Base-by-base conservation (phyloP, 2,888 invertebrate species). In the Drosophila koepferae region DNA sequence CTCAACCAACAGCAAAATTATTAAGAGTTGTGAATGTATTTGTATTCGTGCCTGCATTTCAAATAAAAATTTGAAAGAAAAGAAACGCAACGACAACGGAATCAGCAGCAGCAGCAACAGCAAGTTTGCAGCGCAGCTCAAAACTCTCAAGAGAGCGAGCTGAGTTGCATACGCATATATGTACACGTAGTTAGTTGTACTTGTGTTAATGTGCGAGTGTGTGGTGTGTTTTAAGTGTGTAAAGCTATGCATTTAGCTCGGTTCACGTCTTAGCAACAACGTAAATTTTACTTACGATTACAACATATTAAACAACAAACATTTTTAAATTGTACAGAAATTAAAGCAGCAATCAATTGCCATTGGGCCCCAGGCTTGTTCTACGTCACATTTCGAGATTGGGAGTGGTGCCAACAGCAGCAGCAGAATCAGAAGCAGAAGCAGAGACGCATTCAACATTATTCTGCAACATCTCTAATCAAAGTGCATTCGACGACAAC, bases 251-350 rank as follows among this genome's bases (percentile, higher is more conserved):
- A 74, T 65, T 71, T 72, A 68, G 10, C 64, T 71, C 58, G 53
- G 74, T 77, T 70, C 87, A 85, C 89, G 87, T 85, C 85, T 89
- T 85, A 86, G 85, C 85, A 85, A 86, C 81, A 81, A 75, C 82
- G 81, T 82, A 79, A 70, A 85, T 86, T 86, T 74, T 54, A 68
- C 63, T 61, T 79, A 62, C 78, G 76, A 85, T 89, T 87, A 85
- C 80, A 87, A 76, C 78, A 87, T 82, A 89, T 80, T 86, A 89
- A 86, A 85, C 31, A 49, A 63, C 64, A 74, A 71, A 69, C 65
- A 58, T 75, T 80, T 59, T 70, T 80, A 80, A 82, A 77, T 82
- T 80, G 53, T 56, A 80, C 83, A 84, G 89, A 81, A 86, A 73
- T 41, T 59, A 51, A 74, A 72, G 72, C 44, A 48, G 49, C 58